A percentile compares a stretch with the other conserved stretches of the same genome.
These are phyloP conservation scores for Lepidocyrtoides sp. DNA, from an alignment of 2,888 invertebrate genomes.

Conservation along the genomic window DNA sequence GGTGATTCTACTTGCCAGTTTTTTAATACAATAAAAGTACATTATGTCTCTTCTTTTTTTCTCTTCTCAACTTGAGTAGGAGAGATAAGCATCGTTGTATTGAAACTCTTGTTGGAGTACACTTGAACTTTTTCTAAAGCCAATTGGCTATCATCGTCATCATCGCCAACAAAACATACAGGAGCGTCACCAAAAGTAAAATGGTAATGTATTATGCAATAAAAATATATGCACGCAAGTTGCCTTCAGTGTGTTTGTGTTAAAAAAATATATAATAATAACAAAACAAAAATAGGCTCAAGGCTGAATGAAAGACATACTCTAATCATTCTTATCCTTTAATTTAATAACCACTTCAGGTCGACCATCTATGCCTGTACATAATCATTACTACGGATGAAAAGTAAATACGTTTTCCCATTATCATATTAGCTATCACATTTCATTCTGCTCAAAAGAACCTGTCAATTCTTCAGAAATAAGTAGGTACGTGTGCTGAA, in stretches of 20 bases:
- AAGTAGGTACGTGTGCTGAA: constrained; percentile 4
- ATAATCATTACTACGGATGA: background rate
- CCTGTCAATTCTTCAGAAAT: constrained; percentile 51
- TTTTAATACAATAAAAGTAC: constrained; percentile 31
- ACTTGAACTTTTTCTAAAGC: constrained; percentile 66
- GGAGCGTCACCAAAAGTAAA: constrained; percentile 23
- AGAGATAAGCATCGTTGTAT: constrained; percentile 73
- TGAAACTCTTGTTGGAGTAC: constrained; percentile 68
- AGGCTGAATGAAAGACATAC: constrained; percentile 73
- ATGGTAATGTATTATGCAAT: background rate
- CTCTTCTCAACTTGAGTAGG: constrained; percentile 41
- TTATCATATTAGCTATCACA: constrained; percentile 65
- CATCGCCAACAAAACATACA: constrained; percentile 31
- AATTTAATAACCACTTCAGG: constrained; percentile 49
- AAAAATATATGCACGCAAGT: too few species aligned
- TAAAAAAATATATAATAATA: constrained; percentile 18
- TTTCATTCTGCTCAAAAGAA: constrained; percentile 56
- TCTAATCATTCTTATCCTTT: constrained; percentile 65
- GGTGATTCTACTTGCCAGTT: constrained; percentile 32
- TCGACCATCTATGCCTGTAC: constrained; percentile 11
- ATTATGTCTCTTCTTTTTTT: constrained; percentile 42
- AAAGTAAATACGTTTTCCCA: constrained; percentile 3
- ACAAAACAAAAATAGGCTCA: constrained; percentile 66
- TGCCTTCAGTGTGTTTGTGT: background rate
- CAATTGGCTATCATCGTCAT: constrained; percentile 72